phyloP scores from a whole-genome alignment of 1,140 invertebrate genomes.

The Caerostris extrusa region DNA sequence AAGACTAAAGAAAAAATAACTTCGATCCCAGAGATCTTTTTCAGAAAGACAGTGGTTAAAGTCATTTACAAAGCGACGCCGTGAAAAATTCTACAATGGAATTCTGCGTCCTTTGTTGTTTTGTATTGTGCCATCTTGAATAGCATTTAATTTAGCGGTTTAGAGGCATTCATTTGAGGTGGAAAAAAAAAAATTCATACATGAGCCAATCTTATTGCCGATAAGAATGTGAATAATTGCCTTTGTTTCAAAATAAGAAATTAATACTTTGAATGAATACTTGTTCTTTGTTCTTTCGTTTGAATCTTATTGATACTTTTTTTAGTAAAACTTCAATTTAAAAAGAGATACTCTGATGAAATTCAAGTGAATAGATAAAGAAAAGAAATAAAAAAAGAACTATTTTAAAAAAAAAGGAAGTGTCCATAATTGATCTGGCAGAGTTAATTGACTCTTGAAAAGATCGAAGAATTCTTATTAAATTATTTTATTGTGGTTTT shows the following conservation, averaged over 20 bases:
- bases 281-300: constrained; percentile 1
- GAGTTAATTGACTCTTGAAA: too few relatives aligned
- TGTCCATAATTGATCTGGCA: too few relatives aligned
- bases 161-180: background rate
- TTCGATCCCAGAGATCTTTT: background rate
- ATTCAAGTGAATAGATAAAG: too few relatives aligned
- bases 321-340: background rate
- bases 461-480: too few relatives aligned
- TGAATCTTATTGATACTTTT: background rate
- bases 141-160: constrained; percentile 18
- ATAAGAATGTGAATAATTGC: constrained; percentile 4
- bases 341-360: too few relatives aligned
- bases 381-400: too few relatives aligned
- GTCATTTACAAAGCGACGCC: background rate
- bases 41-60: background rate
- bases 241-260: background rate
- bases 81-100: background rate
- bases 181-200: background rate
- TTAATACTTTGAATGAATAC: background rate
- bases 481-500: too few relatives aligned
- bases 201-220: background rate
- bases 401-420: too few relatives aligned
- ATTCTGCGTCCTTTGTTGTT: background rate
- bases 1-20: background rate
- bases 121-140: constrained; percentile 31